A percentile compares a stretch with the other conserved stretches of the same genome.
These are phyloP conservation scores for Gastrophysa polygoni DNA, from an alignment of 2,888 invertebrate species.

Conservation along the genomic window DNA sequence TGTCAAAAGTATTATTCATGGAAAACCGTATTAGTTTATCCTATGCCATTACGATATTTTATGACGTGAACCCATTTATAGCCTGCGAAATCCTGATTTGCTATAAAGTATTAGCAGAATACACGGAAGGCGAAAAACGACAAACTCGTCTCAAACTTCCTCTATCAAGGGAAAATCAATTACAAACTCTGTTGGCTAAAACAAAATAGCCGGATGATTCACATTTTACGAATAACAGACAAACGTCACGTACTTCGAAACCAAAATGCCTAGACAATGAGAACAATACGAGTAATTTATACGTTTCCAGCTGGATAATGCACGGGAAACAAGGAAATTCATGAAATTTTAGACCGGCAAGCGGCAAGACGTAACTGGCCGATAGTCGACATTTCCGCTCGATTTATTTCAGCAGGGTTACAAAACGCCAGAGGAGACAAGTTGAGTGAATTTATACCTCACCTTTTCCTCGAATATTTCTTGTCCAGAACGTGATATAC, in stretches of 20 bases:
- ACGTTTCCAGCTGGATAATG: constrained; percentile 13
- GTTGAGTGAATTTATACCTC: not conserved
- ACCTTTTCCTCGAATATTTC: too few species aligned
- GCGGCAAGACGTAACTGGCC: not conserved
- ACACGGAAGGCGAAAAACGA: too few species aligned
- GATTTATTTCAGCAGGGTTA: not conserved
- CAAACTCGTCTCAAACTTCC: not conserved
- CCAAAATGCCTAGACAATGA: constrained; percentile 6
- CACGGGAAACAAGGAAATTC: not conserved
- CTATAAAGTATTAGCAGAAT: too few species aligned
- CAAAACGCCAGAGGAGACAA: not conserved
- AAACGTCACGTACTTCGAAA: not conserved
- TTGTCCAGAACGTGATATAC: too few species aligned
- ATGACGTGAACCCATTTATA: too few species aligned
- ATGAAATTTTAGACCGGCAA: not conserved
- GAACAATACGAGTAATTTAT: constrained; percentile 16
- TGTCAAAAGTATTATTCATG: too few species aligned
- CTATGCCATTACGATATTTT: too few species aligned
- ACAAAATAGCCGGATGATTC: not conserved
- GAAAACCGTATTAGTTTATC: too few species aligned
- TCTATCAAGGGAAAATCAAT: not conserved
- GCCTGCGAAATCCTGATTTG: too few species aligned
- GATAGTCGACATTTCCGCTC: not conserved
- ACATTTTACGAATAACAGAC: not conserved
- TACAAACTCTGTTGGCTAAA: not conserved